A percentile compares a stretch with the other conserved stretches of the same genome.
These are phyloP conservation scores for Petroica traversi DNA, from an alignment of 2,113 vertebrate species.

Conservation along the genomic window DNA sequence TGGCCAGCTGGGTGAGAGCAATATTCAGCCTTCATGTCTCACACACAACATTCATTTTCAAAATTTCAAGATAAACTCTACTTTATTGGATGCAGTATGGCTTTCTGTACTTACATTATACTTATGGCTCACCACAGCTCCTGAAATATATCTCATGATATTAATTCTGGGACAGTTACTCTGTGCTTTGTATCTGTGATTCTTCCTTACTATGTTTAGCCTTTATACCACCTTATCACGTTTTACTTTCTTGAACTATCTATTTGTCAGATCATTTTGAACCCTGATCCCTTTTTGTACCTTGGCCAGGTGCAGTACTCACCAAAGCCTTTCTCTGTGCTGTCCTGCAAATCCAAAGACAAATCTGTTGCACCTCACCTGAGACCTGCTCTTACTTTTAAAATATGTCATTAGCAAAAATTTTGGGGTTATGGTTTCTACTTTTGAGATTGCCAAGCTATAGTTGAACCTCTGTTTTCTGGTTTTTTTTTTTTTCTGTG, in stretches of 20 bases:
- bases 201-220: background rate
- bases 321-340: background rate
- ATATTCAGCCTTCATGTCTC: background rate
- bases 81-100: background rate
- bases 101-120: background rate
- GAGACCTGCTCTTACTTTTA: background rate
- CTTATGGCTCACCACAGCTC: background rate
- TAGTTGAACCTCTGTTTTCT: background rate
- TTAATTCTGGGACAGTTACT: background rate
- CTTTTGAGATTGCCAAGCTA: background rate
- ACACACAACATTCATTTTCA: background rate
- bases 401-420: background rate
- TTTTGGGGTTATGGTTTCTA: background rate
- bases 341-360: background rate
- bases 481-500: background rate
- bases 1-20: background rate
- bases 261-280: background rate
- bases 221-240: background rate
- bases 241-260: background rate
- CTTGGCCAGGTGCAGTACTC: background rate
- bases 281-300: background rate
- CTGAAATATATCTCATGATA: background rate
- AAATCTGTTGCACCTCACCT: background rate
- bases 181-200: background rate
- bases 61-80: background rate